Evolutionary conservation across 2,888 invertebrate species (phyloP).

Genomic region (Xanthia icteritia): DNA sequence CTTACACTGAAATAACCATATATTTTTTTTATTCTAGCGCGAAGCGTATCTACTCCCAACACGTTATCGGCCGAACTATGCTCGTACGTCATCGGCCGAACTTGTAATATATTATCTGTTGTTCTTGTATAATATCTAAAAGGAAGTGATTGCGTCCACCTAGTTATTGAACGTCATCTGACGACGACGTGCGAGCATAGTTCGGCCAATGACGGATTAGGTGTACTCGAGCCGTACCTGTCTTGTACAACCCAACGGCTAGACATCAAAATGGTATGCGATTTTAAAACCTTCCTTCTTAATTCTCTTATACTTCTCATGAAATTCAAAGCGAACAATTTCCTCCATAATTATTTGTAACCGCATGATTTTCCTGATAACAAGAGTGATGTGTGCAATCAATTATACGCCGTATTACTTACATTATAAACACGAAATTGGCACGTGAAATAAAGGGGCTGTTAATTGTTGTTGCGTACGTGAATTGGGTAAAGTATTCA

Average conservation of each 20-base stretch:
- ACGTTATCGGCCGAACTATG: too few relatives aligned
- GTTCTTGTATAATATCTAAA: too few relatives aligned
- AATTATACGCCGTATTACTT: conserved; percentile 53
- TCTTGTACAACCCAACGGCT: neutral
- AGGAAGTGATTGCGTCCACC: too few relatives aligned
- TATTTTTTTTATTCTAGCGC: too few relatives aligned
- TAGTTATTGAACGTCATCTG: too few relatives aligned
- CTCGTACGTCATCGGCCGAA: too few relatives aligned
- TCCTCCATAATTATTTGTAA: conserved; percentile 45
- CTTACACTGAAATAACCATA: neutral
- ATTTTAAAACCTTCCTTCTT: neutral
- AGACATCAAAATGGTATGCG: neutral
- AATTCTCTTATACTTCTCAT: conserved; percentile 7
- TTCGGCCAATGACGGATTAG: too few relatives aligned
- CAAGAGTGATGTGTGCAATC: conserved; percentile 49
- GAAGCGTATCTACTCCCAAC: too few relatives aligned
- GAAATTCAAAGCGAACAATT: conserved; percentile 36
- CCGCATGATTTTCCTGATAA: conserved; percentile 51
- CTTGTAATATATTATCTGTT: too few relatives aligned
- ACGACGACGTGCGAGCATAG: too few relatives aligned
- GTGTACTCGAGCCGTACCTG: too few relatives aligned
- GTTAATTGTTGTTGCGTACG: conserved; percentile 53
- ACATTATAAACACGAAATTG: conserved; percentile 44
- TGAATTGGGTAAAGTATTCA: conserved; percentile 54
- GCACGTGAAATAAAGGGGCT: conserved; percentile 34